Evolutionary conservation across 1,140 invertebrate genomes (phyloP).

Genomic region (Wasmannia auropunctata): DNA sequence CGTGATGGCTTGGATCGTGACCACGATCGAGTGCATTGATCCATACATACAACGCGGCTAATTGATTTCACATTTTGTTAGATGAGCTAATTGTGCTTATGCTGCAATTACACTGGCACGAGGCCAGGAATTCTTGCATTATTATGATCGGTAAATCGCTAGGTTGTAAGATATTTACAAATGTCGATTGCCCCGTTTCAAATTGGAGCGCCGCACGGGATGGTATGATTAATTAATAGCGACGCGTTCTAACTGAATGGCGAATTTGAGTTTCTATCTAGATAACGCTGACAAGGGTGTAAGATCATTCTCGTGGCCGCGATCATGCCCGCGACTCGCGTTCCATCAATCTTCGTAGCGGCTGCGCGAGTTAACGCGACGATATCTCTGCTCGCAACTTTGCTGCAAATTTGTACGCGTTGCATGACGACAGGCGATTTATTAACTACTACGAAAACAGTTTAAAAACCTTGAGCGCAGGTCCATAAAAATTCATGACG

Average conservation of each 20-base stretch:
- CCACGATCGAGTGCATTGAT: conserved; percentile 26
- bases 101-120: neutral
- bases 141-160: conserved; percentile 14
- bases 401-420: conserved; percentile 27
- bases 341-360: conserved; percentile 55
- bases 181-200: conserved; percentile 22
- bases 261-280: conserved; percentile 59
- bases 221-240: conserved; percentile 56
- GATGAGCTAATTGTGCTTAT: conserved; percentile 15
- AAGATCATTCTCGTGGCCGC: conserved; percentile 56
- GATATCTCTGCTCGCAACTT: conserved; percentile 52
- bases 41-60: conserved; percentile 15
- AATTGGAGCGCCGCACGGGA: neutral
- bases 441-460: conserved; percentile 29
- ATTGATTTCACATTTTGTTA: conserved; percentile 31
- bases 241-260: conserved; percentile 18
- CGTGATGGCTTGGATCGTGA: conserved; percentile 19
- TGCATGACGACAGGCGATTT: conserved; percentile 50
- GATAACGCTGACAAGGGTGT: conserved; percentile 45
- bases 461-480: neutral
- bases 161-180: conserved; percentile 1
- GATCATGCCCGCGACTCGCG: conserved; percentile 21
- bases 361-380: conserved; percentile 43
- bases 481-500: conserved; percentile 51
- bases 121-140: neutral